Evolutionary conservation across 2,797 vertebrate species (phyloP).

Genomic region (Lycodopsis pacificus): DNA sequence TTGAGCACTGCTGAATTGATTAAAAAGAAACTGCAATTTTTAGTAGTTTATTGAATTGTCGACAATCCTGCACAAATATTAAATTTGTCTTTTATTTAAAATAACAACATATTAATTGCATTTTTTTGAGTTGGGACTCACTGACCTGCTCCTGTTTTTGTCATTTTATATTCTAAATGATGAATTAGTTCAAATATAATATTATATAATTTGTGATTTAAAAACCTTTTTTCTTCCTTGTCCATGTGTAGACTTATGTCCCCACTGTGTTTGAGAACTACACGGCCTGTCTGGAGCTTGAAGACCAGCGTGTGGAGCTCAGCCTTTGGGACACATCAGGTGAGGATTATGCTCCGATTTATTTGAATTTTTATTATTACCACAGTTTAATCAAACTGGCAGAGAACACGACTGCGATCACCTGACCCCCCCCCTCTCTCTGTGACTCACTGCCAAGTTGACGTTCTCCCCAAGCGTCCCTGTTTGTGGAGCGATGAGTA

Average conservation of each 20-base stretch:
- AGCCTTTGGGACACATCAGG: constrained; percentile 98
- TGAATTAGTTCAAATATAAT: not conserved
- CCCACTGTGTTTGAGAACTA: constrained; percentile 98
- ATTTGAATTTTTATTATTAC: not conserved
- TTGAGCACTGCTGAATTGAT: not conserved
- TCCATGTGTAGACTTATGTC: constrained; percentile 89
- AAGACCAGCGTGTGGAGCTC: constrained; percentile 95
- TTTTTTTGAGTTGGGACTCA: not conserved
- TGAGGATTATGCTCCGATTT: constrained; percentile 70
- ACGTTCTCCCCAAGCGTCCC: not conserved
- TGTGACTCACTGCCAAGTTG: not conserved
- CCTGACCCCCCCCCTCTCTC: not conserved
- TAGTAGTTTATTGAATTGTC: not conserved
- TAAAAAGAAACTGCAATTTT: not conserved
- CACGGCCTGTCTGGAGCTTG: constrained; percentile 92
- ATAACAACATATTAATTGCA: not conserved
- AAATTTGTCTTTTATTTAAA: not conserved
- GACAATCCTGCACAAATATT: not conserved
- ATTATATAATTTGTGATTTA: not conserved
- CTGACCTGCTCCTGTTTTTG: not conserved
- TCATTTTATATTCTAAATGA: not conserved
- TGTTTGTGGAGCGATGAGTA: constrained; percentile 8
- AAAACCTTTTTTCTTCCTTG: not conserved
- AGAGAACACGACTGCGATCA: not conserved
- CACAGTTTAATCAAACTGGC: constrained; percentile 1